Percentiles rank a stretch among this genome's conserved stretches.
Evolutionary conservation across 1,140 invertebrate genomes (phyloP).

Genomic region (Tenebrio molitor): DNA sequence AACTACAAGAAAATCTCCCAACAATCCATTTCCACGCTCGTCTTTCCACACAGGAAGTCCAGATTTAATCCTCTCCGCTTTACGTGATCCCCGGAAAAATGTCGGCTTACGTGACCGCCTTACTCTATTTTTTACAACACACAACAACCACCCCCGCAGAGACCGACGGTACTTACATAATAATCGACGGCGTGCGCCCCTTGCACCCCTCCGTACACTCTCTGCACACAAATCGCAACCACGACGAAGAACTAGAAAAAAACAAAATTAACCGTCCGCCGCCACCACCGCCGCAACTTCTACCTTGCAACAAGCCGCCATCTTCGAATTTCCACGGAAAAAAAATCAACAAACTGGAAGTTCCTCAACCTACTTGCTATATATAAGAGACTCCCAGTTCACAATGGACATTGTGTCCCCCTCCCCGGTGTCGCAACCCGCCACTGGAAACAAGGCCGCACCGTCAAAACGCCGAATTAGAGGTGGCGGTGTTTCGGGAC

Average conservation of each 20-base stretch:
- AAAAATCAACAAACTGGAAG: conserved; percentile 2
- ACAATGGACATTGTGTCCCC: conserved; percentile 40
- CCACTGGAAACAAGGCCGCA: conserved; percentile 35
- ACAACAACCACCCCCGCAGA: not conserved
- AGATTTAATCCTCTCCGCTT: too few relatives aligned
- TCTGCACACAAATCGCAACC: not conserved
- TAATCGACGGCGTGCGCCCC: conserved; percentile 35
- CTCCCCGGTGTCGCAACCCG: conserved; percentile 17
- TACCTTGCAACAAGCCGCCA: too few relatives aligned
- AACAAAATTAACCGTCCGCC: not conserved
- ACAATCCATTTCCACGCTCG: too few relatives aligned
- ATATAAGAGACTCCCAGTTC: conserved; percentile 42
- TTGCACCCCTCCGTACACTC: not conserved
- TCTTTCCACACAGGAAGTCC: too few relatives aligned
- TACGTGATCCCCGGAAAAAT: too few relatives aligned
- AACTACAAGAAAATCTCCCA: too few relatives aligned
- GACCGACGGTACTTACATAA: conserved; percentile 28
- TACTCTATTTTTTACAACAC: not conserved
- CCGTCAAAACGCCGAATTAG: too few relatives aligned
- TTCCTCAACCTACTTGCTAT: conserved; percentile 32
- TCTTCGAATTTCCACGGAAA: not conserved
- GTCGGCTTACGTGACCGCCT: too few relatives aligned
- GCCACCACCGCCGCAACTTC: too few relatives aligned
- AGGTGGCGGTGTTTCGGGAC: too few relatives aligned
- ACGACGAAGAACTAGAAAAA: conserved; percentile 11